These are phyloP conservation scores for Limnothrissa miodon DNA, from an alignment of 2,113 vertebrate species.

Conservation along the genomic window DNA sequence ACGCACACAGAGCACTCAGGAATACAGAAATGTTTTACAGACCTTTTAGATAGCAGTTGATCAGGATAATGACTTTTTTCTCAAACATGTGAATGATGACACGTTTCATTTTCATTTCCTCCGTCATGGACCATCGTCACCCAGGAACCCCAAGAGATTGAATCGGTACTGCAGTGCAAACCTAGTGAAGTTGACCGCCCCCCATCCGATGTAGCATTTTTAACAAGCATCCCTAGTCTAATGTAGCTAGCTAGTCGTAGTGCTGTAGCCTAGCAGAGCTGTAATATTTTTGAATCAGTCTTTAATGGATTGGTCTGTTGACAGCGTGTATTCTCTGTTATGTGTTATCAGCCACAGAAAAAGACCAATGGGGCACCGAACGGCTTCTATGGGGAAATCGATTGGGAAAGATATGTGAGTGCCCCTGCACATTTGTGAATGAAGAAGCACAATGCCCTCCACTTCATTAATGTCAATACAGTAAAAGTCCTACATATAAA, in stretches of 20 bases:
- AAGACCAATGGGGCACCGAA: slow-evolving; percentile 92
- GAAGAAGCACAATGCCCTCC: neutral
- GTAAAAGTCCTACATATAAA: neutral
- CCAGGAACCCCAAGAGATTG: slow-evolving; percentile 67
- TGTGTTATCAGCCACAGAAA: slow-evolving; percentile 76
- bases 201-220: slow-evolving; percentile 36
- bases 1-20: neutral
- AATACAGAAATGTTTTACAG: neutral
- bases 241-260: neutral
- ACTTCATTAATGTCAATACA: neutral
- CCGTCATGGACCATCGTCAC: slow-evolving; percentile 40
- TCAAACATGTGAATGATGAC: neutral
- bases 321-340: slow-evolving; percentile 26
- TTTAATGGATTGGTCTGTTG: neutral
- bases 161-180: slow-evolving; percentile 62
- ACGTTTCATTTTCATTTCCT: slow-evolving; percentile 41
- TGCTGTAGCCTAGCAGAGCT: neutral
- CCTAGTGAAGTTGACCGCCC: slow-evolving; percentile 1
- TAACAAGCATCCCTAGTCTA: neutral
- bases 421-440: neutral
- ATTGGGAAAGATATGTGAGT: slow-evolving; percentile 99
- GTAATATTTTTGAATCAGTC: neutral
- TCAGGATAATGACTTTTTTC: neutral
- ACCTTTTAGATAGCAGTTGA: neutral
- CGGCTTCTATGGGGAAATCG: slow-evolving; percentile 94